Evolutionary conservation across 2,888 invertebrate species (phyloP).

Genomic region (Steinernema carpocapsae): DNA sequence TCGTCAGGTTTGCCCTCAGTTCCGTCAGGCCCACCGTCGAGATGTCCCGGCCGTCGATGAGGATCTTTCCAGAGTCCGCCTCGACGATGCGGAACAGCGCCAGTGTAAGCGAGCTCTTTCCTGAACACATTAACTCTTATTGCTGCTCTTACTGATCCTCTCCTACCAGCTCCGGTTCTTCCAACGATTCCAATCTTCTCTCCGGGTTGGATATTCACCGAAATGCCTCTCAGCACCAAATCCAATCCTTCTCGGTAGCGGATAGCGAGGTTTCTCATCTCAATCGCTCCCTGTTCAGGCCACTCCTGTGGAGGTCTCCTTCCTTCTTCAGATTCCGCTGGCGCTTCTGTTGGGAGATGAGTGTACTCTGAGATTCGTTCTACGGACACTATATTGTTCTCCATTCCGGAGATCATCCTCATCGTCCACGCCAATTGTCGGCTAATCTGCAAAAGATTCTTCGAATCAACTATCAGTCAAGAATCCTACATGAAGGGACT

Average conservation of each 20-base stretch:
- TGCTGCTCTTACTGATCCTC: too few relatives aligned
- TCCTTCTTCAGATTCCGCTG: conserved; percentile 69
- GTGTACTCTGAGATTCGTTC: conserved; percentile 69
- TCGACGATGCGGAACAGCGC: too few relatives aligned
- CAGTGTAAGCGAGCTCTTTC: conserved; percentile 80
- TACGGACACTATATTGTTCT: conserved; percentile 69
- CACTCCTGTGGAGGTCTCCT: conserved; percentile 36
- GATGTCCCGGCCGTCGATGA: conserved; percentile 83
- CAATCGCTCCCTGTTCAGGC: conserved; percentile 20
- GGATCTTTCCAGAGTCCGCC: conserved; percentile 78
- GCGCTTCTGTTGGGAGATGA: conserved; percentile 71
- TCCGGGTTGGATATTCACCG: conserved; percentile 75
- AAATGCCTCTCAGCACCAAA: conserved; percentile 81
- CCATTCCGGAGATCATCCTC: conserved; percentile 80
- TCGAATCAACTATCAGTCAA: too few relatives aligned
- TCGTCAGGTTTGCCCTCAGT: conserved; percentile 76
- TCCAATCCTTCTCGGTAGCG: conserved; percentile 72
- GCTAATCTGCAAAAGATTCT: conserved; percentile 74
- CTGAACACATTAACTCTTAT: too few relatives aligned
- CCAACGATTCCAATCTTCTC: conserved; percentile 78
- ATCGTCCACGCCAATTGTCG: conserved; percentile 85
- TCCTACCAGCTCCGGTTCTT: too few relatives aligned
- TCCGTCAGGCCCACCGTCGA: conserved; percentile 82
- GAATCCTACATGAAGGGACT: conserved; percentile 69
- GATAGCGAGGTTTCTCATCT: background rate